Evolutionary conservation across 2,888 invertebrate genomes (phyloP).

Genomic region (Carabus problematicus): DNA sequence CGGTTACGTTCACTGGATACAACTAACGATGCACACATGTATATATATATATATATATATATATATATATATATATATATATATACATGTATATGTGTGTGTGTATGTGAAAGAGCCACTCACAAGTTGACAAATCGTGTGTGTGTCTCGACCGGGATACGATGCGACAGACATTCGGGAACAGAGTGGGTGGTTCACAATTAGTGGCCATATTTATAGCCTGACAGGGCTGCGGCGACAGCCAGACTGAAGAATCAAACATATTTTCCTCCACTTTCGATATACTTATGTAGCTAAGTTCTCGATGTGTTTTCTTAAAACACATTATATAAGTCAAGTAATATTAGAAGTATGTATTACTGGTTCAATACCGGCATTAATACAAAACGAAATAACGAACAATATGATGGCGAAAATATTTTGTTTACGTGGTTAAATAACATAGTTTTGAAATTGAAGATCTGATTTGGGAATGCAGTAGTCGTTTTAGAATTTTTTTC

Average conservation of each 20-base stretch:
- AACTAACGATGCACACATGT: constrained; percentile 60
- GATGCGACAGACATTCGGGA: constrained; percentile 10
- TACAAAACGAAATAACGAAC: too few species aligned
- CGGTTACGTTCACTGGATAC: constrained; percentile 60
- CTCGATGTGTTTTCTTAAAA: too few species aligned
- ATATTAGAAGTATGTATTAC: too few species aligned
- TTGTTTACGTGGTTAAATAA: too few species aligned
- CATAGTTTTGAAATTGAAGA: too few species aligned
- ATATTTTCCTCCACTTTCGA: not conserved
- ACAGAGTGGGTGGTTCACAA: constrained; percentile 26
- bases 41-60: too few species aligned
- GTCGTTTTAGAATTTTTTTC: too few species aligned
- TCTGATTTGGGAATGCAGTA: too few species aligned
- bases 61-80: too few species aligned
- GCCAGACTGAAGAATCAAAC: not conserved
- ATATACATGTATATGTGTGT: constrained; percentile 12
- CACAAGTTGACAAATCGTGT: constrained; percentile 34
- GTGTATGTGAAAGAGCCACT: constrained; percentile 14
- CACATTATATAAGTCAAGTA: too few species aligned
- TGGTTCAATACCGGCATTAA: too few species aligned
- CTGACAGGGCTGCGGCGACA: constrained; percentile 15
- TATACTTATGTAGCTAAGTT: not conserved
- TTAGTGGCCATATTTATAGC: constrained; percentile 38
- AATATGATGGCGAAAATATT: too few species aligned
- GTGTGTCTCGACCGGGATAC: constrained; percentile 14